Evolutionary conservation across 2,113 vertebrate species (phyloP).

Genomic region (Gorsachius goisagi): DNA sequence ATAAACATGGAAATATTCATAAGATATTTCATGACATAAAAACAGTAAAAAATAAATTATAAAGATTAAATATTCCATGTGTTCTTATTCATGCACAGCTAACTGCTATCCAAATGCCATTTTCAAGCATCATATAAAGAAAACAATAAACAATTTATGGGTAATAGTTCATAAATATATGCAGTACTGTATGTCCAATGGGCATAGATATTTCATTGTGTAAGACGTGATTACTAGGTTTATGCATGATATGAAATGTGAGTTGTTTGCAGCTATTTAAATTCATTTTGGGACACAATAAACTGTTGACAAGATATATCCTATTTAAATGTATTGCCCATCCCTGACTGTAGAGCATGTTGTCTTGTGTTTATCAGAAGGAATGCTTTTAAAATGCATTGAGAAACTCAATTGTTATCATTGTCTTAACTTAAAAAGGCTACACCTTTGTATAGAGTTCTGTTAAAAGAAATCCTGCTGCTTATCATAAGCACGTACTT

Average conservation of each 20-base stretch:
- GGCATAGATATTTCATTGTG: background rate
- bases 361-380: slow-evolving; percentile 55
- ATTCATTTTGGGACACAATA: slow-evolving; percentile 21
- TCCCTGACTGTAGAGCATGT: background rate
- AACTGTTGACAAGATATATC: slow-evolving; percentile 27
- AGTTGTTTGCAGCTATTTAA: slow-evolving; percentile 12
- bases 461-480: slow-evolving; percentile 72
- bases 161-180: slow-evolving; percentile 32
- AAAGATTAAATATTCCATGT: slow-evolving; percentile 3
- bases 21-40: background rate
- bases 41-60: background rate
- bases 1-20: background rate
- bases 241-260: background rate
- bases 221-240: background rate
- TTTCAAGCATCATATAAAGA: background rate
- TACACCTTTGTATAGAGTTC: slow-evolving; percentile 62
- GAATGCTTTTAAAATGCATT: slow-evolving; percentile 53
- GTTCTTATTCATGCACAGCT: background rate
- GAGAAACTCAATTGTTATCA: slow-evolving; percentile 58
- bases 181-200: background rate
- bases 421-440: slow-evolving; percentile 63
- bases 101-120: background rate
- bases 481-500: slow-evolving; percentile 77
- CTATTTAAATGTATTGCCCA: slow-evolving; percentile 3
- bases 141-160: slow-evolving; percentile 42